Evolutionary conservation across 2,888 invertebrate species (phyloP).

Genomic region (Fragum fragum): DNA sequence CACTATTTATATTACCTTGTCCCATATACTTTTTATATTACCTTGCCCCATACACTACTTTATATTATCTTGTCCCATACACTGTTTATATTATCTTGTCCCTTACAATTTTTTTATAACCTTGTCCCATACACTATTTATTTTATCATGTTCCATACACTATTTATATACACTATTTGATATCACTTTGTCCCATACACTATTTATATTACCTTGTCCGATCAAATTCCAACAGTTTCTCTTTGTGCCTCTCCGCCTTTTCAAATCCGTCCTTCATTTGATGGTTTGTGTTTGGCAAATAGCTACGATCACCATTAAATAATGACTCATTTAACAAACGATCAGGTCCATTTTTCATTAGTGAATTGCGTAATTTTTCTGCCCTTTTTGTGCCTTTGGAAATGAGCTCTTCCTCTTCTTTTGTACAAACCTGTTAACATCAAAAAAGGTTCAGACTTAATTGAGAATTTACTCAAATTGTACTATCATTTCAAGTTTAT

Average conservation of each 20-base stretch:
- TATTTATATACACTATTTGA: too few relatives aligned
- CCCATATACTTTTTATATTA: constrained; percentile 89
- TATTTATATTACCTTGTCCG: constrained; percentile 90
- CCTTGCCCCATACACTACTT: too few relatives aligned
- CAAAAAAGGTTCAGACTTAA: too few relatives aligned
- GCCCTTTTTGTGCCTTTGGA: constrained; percentile 91
- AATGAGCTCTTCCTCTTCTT: constrained; percentile 91
- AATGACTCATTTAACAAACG: constrained; percentile 39
- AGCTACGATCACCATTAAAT: constrained; percentile 56
- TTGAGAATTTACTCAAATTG: too few relatives aligned
- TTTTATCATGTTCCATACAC: too few relatives aligned
- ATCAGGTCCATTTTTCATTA: constrained; percentile 88
- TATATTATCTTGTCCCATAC: too few relatives aligned
- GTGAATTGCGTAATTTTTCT: constrained; percentile 89
- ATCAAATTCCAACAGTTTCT: constrained; percentile 94
- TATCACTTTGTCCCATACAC: too few relatives aligned
- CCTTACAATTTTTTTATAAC: too few relatives aligned
- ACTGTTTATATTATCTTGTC: too few relatives aligned
- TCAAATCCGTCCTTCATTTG: constrained; percentile 88
- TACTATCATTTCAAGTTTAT: too few relatives aligned
- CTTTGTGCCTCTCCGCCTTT: constrained; percentile 92
- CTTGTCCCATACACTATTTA: too few relatives aligned
- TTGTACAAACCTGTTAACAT: constrained; percentile 90
- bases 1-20: too few relatives aligned
- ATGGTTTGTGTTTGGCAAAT: constrained; percentile 52